Evolutionary conservation across 2,113 vertebrate species (phyloP).

Genomic region (Spea bombifrons): DNA sequence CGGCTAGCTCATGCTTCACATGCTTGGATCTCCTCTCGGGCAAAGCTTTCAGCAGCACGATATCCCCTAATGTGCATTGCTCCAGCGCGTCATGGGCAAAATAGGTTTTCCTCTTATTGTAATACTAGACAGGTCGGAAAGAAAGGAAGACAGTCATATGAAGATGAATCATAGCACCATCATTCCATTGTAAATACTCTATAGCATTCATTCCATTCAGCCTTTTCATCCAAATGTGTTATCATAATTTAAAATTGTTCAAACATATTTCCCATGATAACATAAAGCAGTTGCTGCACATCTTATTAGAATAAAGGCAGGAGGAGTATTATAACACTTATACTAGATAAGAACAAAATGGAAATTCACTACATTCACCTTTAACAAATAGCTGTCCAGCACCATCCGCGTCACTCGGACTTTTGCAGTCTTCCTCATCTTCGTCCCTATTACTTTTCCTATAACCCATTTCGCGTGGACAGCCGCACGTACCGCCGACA

Average conservation of each 20-base stretch:
- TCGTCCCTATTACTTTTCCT: conserved; percentile 91
- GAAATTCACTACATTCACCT: conserved; percentile 69
- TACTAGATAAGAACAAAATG: neutral
- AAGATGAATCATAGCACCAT: neutral
- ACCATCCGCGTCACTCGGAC: conserved; percentile 90
- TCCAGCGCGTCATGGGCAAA: conserved; percentile 89
- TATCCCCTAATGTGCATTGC: conserved; percentile 86
- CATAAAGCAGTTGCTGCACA: too few species aligned
- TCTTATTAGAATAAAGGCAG: too few species aligned
- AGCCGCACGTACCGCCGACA: conserved; percentile 77
- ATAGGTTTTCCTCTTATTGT: conserved; percentile 95
- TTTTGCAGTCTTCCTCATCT: conserved; percentile 94
- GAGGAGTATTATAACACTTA: too few species aligned
- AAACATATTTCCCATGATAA: too few species aligned
- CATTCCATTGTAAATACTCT: neutral
- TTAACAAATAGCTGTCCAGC: conserved; percentile 86
- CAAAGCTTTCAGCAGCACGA: conserved; percentile 89
- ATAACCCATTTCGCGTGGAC: conserved; percentile 93
- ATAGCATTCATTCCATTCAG: too few species aligned
- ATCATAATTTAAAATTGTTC: too few species aligned
- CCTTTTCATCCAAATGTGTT: too few species aligned
- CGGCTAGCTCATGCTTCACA: conserved; percentile 90
- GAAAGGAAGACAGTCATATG: neutral
- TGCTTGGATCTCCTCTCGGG: conserved; percentile 79
- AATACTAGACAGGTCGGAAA: conserved; percentile 71